Base-by-base conservation (phyloP, 2,113 vertebrate genomes). In the Lasiurus borealis region DNA sequence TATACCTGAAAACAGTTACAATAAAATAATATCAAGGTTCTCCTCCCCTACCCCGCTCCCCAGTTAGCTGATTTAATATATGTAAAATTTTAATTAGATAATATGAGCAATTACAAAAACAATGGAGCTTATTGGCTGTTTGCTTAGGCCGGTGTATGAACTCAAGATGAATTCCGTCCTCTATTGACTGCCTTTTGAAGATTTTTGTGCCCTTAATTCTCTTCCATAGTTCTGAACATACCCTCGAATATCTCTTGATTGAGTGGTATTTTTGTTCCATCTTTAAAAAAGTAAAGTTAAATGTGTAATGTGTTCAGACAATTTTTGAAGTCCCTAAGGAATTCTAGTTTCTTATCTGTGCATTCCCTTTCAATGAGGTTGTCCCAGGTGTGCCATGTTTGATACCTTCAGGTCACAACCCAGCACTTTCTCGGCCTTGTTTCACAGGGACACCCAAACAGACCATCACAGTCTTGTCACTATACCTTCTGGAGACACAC, bases 251-350 rank as follows among this genome's bases (percentile, higher is more conserved):
- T 85, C 9, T 90, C 21, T 68, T 44, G 2, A 83, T 64, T 8
- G 2, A 66, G 14, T 68, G 12, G 0, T 36, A 66, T 7, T 83
- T 92, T 88, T 90, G 3, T 21, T 64, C 48, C 69, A 68, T 11
- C 4, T 76, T 57, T 82, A 7, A 97, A 85, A 80, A 59, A 68
- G 13, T 89, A 18, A 73, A 73, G 57, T 72, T 19, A 54, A 85
- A 46, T 66, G 27, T 15, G 27, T 29, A 77, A 19, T 57, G 12
- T 9, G 16, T 80, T 48, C 12, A 75, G 50, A 46, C 1, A 54
- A 46, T 19, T 57, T 91, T 77, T 44, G 23, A 81, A 86, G 19
- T 75, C 18, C 40, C 31, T 85, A 36, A 23, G 36, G 2, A 95
- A 36, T 76, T 90, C 8, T 6, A 29, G 15, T 62, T 87, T 72